Base-by-base conservation (phyloP, 1,140 invertebrate genomes). In the Parapsyche elsis region DNA sequence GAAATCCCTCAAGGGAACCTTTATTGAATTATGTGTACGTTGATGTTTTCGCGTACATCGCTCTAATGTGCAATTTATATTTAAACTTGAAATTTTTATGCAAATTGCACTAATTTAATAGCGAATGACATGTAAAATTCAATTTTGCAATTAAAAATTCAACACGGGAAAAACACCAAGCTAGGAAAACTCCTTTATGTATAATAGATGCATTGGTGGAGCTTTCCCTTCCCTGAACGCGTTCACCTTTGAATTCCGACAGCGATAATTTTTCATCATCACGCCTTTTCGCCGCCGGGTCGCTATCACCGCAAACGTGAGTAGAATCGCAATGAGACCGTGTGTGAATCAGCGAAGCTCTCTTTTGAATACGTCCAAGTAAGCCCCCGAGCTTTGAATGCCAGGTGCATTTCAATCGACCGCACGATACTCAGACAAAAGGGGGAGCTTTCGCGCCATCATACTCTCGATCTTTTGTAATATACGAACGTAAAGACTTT, bases 351-450 rank as follows among this genome's bases (percentile, higher is more conserved):
- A 67, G 64, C 19, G 21, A 12, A 23, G 9, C 64, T 24, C 24
- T 67, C 64, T 67, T 67, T 67, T 67, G 64, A 67, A 67, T 67
- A 67, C 64, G 64, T 67, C 64, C 64, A 26, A 67, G 64, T 67
- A 67, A 67, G 24, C 64, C 24, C 64, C 19, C 21, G 24, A 67
- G 64, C 64, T 67, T 67, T 67, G 24, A 67, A 67, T 67, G 64
- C 64, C 24, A 67, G 64, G 23, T 67, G 64, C 64, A 67, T 67
- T 67, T 67, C 64, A 67, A 67, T 67, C 64, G 64, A 19, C 57
- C 57, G 9, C n/a, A n/a, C n/a, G n/a, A n/a, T n/a, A n/a, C n/a
- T 26, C 64, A 67, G 64, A 67, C 64, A 67, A 67, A 53, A 67
- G 64, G 64, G 23, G 24, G 49, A 53, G 10, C 49, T 53, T 53